Conservation (phyloP, 2,888 invertebrate species). For the Keiferia lycopersicella region DNA sequence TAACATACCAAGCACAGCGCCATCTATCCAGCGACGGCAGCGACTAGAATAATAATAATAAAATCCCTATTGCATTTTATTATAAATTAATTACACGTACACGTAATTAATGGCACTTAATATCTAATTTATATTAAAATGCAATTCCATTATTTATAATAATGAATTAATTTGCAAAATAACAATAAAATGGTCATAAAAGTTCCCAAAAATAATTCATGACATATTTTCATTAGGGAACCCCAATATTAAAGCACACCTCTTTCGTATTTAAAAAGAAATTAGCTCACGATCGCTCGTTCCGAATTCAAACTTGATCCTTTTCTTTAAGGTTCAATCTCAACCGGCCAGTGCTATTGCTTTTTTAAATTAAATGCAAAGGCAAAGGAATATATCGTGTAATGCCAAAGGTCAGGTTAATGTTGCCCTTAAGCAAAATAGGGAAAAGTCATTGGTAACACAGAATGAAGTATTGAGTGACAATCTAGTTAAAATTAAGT, state of each 20-base stretch:
- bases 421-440: slow-evolving; percentile 39
- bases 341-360: slow-evolving; percentile 32
- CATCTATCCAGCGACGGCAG: no score
- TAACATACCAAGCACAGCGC: no score
- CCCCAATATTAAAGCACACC: slow-evolving; percentile 21
- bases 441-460: slow-evolving; percentile 12
- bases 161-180: background rate
- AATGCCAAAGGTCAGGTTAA: slow-evolving; percentile 62
- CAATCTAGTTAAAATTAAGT: slow-evolving; percentile 1
- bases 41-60: no score
- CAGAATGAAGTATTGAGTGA: slow-evolving; percentile 10
- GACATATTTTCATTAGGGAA: background rate
- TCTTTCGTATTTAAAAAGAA: slow-evolving; percentile 22
- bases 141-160: no score
- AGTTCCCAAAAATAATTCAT: background rate
- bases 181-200: background rate
- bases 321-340: slow-evolving; percentile 16
- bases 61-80: no score
- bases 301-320: slow-evolving; percentile 12
- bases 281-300: slow-evolving; percentile 1
- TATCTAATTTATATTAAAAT: no score
- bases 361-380: slow-evolving; percentile 48
- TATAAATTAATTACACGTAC: no score
- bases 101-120: no score
- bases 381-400: slow-evolving; percentile 50